Base-by-base conservation (phyloP, 2,888 invertebrate species). In the Ormyrus pomaceus region DNA sequence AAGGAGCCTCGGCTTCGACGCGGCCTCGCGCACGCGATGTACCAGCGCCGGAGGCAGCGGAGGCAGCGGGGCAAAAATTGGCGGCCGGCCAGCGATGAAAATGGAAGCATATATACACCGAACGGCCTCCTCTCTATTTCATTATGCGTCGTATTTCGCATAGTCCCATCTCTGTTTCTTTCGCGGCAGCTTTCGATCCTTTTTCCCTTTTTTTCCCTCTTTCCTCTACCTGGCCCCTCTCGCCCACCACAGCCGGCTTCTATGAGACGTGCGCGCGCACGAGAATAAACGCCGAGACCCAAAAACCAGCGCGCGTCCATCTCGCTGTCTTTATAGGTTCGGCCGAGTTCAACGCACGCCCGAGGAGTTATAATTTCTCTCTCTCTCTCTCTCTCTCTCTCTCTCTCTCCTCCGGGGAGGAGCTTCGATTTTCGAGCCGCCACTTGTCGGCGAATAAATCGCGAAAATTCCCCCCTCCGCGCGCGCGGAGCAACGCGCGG, bases 11-110 rank as follows among this genome's bases (percentile, higher is more conserved):
- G 34, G 34, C 34, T 34, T 34, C 34, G 34, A 34, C 34, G 34
- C 34, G 34, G 3, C 3, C 34, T 34, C 34, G 34, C 34, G 4
- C 34, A 34, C 34, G 34, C 34, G 34, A 34, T 34, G 3, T 34
- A 34, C 4, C 3, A 66, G 10, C 9, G 53, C 66, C 55, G 11
- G 55, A 68, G 61, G 72, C 58, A 19, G 51, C 13, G 3, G 34
- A 34, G 34, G 34, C 34, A 13, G 13, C 34, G 34, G 34, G 34
- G 34, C 34, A 4, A 84, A 87, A 86, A 84, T 85, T 89, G 89
- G 89, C 89, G 64, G 58, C 62, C 77, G 69, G 86, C 89, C 89
- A 89, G 86, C 86, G 87, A 87, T 89, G 87, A 88, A 90, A 90
- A 90, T 89, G 89, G 90, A 89, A 89, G 85, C 89, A 88, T 89